Evolutionary conservation across 2,113 vertebrate species (phyloP).

Genomic region (Phrynosoma platyrhinos): DNA sequence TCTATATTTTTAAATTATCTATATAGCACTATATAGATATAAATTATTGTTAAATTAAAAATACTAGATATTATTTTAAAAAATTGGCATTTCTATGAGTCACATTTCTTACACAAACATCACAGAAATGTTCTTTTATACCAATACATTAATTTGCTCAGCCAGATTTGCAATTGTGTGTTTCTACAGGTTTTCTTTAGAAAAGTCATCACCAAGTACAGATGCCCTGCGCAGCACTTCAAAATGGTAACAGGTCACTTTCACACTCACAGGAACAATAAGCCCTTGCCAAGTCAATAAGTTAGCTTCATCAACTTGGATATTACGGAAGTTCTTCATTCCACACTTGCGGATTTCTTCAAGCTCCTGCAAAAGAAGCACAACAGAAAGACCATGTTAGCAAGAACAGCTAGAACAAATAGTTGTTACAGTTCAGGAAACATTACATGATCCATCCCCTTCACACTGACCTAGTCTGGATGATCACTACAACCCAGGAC

Average conservation of each 20-base stretch:
- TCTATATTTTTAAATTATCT: background rate
- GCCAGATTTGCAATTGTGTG: background rate
- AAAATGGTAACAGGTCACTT: conserved; percentile 14
- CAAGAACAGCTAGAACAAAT: background rate
- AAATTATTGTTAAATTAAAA: no score
- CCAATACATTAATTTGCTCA: background rate
- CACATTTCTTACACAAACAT: background rate
- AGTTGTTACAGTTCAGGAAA: conserved; percentile 9
- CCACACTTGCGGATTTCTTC: conserved; percentile 98
- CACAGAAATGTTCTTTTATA: background rate
- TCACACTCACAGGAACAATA: conserved; percentile 96
- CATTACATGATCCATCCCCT: background rate
- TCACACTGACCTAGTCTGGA: background rate
- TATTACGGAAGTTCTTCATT: conserved; percentile 99
- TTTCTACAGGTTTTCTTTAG: background rate
- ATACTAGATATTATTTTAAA: background rate
- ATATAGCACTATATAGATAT: background rate
- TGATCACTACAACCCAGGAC: background rate
- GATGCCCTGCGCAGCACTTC: conserved; percentile 15
- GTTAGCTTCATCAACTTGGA: conserved; percentile 99
- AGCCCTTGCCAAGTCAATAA: conserved; percentile 99
- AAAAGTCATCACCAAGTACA: conserved; percentile 22
- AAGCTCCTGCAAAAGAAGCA: conserved; percentile 89
- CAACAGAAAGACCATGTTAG: conserved; percentile 48
- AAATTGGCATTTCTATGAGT: background rate